These are phyloP conservation scores for Isichthys henryi DNA, from an alignment of 2,113 vertebrate species.

Conservation along the genomic window DNA sequence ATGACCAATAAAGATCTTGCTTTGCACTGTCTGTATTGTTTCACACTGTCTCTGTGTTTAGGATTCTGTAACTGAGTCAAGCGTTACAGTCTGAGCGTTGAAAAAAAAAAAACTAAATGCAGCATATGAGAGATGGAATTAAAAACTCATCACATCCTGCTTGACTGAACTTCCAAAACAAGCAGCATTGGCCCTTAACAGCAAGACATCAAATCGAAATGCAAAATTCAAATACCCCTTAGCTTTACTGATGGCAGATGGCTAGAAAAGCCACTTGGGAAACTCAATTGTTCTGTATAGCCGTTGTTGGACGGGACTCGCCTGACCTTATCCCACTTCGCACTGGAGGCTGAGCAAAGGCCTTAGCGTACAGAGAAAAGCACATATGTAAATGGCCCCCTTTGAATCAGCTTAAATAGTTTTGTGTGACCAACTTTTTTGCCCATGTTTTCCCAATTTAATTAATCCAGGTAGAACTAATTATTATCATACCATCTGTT, in stretches of 20 bases:
- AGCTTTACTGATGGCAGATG: too few relatives aligned
- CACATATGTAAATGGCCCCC: neutral
- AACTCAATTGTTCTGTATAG: neutral
- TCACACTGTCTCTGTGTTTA: neutral
- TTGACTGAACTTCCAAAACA: neutral
- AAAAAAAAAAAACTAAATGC: neutral
- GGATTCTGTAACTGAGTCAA: neutral
- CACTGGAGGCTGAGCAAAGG: neutral
- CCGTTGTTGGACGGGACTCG: neutral
- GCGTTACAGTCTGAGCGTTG: neutral
- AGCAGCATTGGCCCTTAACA: neutral
- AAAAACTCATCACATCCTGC: neutral
- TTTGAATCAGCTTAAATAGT: neutral
- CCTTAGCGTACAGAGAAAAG: neutral
- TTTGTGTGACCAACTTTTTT: neutral
- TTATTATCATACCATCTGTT: neutral
- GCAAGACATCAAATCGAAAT: slow-evolving; percentile 18
- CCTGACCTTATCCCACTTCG: neutral
- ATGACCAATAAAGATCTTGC: too few relatives aligned
- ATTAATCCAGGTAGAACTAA: neutral
- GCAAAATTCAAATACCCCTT: neutral
- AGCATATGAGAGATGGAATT: neutral
- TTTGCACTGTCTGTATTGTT: neutral
- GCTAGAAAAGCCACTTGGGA: neutral
- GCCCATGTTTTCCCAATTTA: neutral